phyloP scores from a whole-genome alignment of 2,113 vertebrate species.

The Pungitius pungitius region DNA sequence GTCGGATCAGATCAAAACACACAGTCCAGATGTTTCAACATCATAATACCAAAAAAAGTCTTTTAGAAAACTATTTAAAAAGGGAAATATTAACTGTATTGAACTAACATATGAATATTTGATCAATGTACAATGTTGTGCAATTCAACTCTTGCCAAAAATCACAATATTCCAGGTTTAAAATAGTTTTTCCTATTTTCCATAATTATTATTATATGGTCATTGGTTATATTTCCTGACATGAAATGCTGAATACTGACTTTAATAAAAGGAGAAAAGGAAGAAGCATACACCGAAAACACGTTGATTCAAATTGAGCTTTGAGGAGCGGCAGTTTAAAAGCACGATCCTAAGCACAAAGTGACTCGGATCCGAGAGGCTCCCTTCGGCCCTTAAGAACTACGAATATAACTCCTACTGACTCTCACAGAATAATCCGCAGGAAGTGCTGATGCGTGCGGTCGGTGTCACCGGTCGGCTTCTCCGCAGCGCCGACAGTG shows the following conservation, averaged over 20 bases:
- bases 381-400: not conserved
- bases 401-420: not conserved
- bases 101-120: not conserved
- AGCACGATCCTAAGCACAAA: not conserved
- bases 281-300: not conserved
- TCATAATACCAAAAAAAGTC: not conserved
- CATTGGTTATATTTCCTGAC: not conserved
- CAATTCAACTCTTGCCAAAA: not conserved
- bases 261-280: not conserved
- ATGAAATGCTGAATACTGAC: no score
- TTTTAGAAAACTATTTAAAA: not conserved
- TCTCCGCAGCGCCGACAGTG: constrained; percentile 26
- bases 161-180: not conserved
- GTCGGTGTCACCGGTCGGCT: constrained; percentile 7
- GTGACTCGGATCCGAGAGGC: not conserved
- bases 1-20: not conserved
- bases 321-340: not conserved
- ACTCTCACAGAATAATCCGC: constrained; percentile 15
- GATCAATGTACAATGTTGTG: not conserved
- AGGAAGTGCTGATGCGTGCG: constrained; percentile 29
- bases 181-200: not conserved
- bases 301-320: not conserved
- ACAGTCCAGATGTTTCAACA: not conserved
- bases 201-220: not conserved
- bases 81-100: no score